Evolutionary conservation across 2,113 vertebrate species (phyloP).

Genomic region (Ophthalmolycus amberensis): DNA sequence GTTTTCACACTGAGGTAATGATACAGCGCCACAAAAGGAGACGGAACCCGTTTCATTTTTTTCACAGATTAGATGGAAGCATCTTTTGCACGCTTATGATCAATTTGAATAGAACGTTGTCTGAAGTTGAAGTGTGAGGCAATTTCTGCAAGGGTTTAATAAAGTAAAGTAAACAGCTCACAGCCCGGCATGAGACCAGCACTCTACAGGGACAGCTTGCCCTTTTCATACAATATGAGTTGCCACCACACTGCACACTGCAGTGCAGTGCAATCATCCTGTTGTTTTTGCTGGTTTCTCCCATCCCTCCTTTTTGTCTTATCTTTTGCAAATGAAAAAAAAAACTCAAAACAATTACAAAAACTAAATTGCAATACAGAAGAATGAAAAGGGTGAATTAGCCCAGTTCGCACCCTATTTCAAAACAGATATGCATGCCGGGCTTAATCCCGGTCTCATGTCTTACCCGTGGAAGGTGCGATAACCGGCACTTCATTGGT

Average conservation of each 20-base stretch:
- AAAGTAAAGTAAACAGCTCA: not conserved
- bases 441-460: not conserved
- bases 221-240: conserved; percentile 18
- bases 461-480: conserved; percentile 77
- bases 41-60: not conserved
- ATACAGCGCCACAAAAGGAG: not conserved
- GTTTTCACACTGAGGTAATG: not conserved
- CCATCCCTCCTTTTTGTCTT: not conserved
- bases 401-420: not conserved
- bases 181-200: not conserved
- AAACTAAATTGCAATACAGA: not conserved
- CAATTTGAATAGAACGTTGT: no score
- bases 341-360: not conserved
- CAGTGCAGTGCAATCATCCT: conserved; percentile 4
- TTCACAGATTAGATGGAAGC: not conserved
- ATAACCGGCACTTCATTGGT: conserved; percentile 80
- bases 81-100: not conserved
- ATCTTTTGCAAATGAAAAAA: not conserved
- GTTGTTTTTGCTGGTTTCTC: not conserved
- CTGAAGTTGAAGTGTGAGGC: not conserved
- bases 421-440: no score
- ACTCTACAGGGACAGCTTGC: conserved; percentile 9
- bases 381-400: not conserved
- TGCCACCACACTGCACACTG: conserved; percentile 25
- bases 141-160: not conserved